phyloP scores from a whole-genome alignment of 2,888 invertebrate species.

The Hedychridium roseum region DNA sequence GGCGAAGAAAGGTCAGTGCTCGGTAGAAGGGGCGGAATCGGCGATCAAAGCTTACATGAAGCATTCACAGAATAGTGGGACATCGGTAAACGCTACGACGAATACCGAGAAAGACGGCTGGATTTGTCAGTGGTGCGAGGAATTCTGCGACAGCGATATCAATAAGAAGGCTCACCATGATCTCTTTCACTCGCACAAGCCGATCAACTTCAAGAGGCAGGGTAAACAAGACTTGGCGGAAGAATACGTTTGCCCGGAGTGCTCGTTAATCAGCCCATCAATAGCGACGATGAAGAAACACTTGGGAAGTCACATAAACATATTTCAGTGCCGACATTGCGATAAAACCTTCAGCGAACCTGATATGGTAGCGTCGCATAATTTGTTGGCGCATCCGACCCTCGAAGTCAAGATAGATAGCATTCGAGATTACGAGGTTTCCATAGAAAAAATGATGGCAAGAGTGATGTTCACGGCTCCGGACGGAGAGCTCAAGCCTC shows the following conservation, averaged over 20 bases:
- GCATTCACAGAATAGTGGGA: too few relatives aligned
- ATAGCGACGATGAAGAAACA: conserved; percentile 59
- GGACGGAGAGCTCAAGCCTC: neutral
- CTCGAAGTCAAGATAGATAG: conserved; percentile 47
- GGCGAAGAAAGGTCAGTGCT: neutral
- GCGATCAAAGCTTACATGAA: neutral
- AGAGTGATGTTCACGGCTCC: conserved; percentile 17
- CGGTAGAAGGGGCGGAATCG: neutral
- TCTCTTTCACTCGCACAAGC: conserved; percentile 59
- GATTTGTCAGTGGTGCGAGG: conserved; percentile 56
- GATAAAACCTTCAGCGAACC: conserved; percentile 49
- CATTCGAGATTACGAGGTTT: conserved; percentile 33
- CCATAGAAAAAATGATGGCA: conserved; percentile 40
- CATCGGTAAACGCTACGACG: neutral
- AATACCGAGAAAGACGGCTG: conserved; percentile 33
- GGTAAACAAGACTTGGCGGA: conserved; percentile 25
- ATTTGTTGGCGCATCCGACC: conserved; percentile 49
- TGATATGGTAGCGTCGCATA: conserved; percentile 50
- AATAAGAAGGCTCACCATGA: conserved; percentile 59
- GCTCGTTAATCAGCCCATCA: conserved; percentile 52
- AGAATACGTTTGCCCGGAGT: conserved; percentile 61
- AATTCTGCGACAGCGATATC: conserved; percentile 49
- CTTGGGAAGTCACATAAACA: conserved; percentile 61
- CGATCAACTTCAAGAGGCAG: conserved; percentile 43
- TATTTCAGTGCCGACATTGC: conserved; percentile 63